Evolutionary conservation across 53 echinoderm and acorn worm genomes (phyloP).

Genomic region (Hippasteria phrygiana): DNA sequence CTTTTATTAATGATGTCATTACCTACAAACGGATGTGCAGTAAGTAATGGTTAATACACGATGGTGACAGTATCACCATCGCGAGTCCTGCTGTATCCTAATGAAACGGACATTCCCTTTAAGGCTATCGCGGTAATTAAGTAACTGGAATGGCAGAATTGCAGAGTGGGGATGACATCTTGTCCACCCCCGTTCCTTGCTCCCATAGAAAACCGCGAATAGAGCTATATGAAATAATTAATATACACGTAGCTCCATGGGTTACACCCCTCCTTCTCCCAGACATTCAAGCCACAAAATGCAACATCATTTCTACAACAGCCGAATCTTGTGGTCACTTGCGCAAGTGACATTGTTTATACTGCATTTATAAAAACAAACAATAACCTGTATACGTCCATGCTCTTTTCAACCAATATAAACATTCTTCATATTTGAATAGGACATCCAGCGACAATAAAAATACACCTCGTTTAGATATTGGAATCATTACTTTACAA

Average conservation of each 20-base stretch:
- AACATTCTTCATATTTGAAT: no score
- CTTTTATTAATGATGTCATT: constrained; percentile 11
- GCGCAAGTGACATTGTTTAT: no score
- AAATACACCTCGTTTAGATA: no score
- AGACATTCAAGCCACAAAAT: no score
- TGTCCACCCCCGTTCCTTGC: background rate
- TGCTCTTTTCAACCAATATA: no score
- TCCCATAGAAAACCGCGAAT: background rate
- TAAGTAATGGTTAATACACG: background rate
- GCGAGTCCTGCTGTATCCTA: background rate
- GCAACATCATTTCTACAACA: no score
- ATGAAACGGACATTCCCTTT: background rate
- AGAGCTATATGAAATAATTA: background rate
- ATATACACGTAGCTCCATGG: background rate
- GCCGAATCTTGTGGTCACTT: no score
- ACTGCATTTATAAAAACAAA: no score
- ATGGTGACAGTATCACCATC: background rate
- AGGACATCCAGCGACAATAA: no score
- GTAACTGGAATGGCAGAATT: background rate
- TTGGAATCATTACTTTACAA: no score
- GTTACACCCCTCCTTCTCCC: no score
- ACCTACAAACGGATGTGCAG: background rate
- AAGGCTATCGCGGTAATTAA: background rate
- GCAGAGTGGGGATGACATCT: background rate
- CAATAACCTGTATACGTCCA: no score